Percentiles rank a stretch among this genome's conserved stretches.
Conservation (phyloP, 1,140 invertebrate species). For the Pogonus chalceus region DNA sequence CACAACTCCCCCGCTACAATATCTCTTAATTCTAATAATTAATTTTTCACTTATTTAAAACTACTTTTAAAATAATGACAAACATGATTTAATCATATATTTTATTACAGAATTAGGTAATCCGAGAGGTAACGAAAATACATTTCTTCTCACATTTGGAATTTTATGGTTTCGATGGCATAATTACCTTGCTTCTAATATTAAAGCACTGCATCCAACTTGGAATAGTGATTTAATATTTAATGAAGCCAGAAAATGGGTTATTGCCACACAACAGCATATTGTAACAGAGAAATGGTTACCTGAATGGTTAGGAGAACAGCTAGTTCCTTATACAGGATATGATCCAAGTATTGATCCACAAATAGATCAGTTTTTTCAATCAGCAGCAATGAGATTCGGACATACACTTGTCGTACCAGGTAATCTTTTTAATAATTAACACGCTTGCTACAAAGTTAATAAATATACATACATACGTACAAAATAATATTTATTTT, state of each 20-base stretch:
- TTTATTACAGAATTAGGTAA: constrained; percentile 46
- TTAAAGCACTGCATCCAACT: constrained; percentile 30
- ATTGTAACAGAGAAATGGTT: constrained; percentile 46
- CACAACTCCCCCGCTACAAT: no score
- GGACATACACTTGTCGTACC: constrained; percentile 52
- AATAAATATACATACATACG: background rate
- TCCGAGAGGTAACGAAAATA: constrained; percentile 49
- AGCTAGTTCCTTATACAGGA: constrained; percentile 37
- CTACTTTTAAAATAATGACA: no score
- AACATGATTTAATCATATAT: constrained; percentile 50
- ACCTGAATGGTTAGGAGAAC: constrained; percentile 34
- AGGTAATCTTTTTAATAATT: no score
- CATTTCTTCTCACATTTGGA: constrained; percentile 43
- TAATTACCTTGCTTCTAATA: constrained; percentile 41
- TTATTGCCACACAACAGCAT: constrained; percentile 44
- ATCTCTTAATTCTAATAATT: no score
- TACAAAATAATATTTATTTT: constrained; percentile 8
- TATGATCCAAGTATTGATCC: constrained; percentile 54
- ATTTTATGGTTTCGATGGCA: constrained; percentile 55
- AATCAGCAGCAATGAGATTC: constrained; percentile 57
- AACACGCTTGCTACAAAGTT: background rate
- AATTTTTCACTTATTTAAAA: no score
- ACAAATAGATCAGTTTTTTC: constrained; percentile 58
- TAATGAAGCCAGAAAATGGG: constrained; percentile 49
- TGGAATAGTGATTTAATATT: constrained; percentile 45